These are phyloP conservation scores for Xylocampa areola DNA, from an alignment of 2,888 invertebrate genomes.

Conservation along the genomic window DNA sequence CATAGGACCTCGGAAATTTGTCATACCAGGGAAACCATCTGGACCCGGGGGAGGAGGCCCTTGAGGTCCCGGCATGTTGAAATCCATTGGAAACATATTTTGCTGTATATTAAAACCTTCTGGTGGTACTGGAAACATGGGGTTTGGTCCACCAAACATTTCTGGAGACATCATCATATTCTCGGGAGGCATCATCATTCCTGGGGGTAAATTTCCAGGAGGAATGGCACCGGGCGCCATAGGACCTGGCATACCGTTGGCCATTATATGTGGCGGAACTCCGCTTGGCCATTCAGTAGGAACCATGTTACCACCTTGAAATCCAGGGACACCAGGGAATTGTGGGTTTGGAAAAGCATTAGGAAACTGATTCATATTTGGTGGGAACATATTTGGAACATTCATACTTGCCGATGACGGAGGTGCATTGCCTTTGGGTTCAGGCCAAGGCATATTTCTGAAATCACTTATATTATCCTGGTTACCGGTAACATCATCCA, in stretches of 20 bases:
- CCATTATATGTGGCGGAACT: constrained; percentile 77
- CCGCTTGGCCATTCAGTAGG: constrained; percentile 82
- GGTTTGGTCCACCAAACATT: constrained; percentile 59
- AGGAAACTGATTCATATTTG: constrained; percentile 83
- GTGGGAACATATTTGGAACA: constrained; percentile 85
- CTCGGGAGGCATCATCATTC: constrained; percentile 66
- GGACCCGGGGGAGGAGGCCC: constrained; percentile 75
- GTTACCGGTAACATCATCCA: constrained; percentile 96
- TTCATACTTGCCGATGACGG: constrained; percentile 69
- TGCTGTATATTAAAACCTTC: constrained; percentile 85
- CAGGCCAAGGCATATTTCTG: constrained; percentile 94
- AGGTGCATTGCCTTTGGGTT: constrained; percentile 92
- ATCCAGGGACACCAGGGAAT: constrained; percentile 83
- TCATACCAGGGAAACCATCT: constrained; percentile 77
- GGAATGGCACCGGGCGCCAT: constrained; percentile 74
- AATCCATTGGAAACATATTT: constrained; percentile 87
- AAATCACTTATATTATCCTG: constrained; percentile 95
- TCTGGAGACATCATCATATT: constrained; percentile 83
- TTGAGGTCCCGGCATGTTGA: constrained; percentile 84
- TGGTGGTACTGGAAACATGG: constrained; percentile 64
- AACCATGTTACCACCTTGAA: constrained; percentile 79
- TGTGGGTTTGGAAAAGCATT: constrained; percentile 83
- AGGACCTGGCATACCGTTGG: constrained; percentile 77
- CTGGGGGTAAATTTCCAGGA: constrained; percentile 76
- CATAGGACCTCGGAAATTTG: constrained; percentile 89